phyloP scores from a whole-genome alignment of 2,888 invertebrate species.

The Monopis laevigella region DNA sequence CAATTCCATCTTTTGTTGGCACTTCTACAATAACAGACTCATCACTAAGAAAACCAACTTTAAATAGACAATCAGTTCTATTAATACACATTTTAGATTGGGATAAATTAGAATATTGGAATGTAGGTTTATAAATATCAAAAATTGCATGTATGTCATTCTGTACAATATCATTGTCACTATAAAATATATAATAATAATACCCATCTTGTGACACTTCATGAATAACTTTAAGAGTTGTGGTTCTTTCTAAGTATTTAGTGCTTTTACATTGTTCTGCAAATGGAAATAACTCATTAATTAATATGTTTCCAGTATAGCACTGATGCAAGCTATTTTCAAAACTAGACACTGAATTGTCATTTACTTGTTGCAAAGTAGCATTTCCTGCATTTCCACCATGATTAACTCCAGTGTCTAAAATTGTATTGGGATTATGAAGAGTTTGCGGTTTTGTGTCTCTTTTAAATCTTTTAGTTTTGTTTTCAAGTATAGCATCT shows the following conservation, averaged over 20 bases:
- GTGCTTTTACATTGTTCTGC: constrained; percentile 75
- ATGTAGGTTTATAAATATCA: constrained; percentile 86
- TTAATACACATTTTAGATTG: constrained; percentile 77
- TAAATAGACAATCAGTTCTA: constrained; percentile 79
- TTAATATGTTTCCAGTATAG: constrained; percentile 79
- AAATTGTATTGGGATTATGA: constrained; percentile 60
- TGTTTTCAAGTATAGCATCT: constrained; percentile 16
- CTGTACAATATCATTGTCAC: constrained; percentile 81
- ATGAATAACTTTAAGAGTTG: constrained; percentile 73
- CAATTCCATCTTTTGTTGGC: constrained; percentile 82
- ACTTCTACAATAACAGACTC: constrained; percentile 87
- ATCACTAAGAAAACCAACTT: constrained; percentile 75
- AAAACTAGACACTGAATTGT: constrained; percentile 83
- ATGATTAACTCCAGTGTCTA: constrained; percentile 80
- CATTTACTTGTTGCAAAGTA: constrained; percentile 54
- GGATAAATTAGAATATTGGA: constrained; percentile 76
- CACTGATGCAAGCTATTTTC: constrained; percentile 80
- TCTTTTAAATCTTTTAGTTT: constrained; percentile 26
- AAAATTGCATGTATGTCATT: constrained; percentile 87
- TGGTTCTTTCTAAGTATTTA: constrained; percentile 73
- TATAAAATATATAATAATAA: constrained; percentile 90
- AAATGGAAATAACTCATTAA: constrained; percentile 76
- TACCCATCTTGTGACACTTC: constrained; percentile 81
- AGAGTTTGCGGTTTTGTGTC: constrained; percentile 35
- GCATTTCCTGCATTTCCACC: constrained; percentile 77